A percentile compares a stretch with the other conserved stretches of the same genome.
phyloP scores from a whole-genome alignment of 2,888 invertebrate genomes.

The Drosophila neotestacea region DNA sequence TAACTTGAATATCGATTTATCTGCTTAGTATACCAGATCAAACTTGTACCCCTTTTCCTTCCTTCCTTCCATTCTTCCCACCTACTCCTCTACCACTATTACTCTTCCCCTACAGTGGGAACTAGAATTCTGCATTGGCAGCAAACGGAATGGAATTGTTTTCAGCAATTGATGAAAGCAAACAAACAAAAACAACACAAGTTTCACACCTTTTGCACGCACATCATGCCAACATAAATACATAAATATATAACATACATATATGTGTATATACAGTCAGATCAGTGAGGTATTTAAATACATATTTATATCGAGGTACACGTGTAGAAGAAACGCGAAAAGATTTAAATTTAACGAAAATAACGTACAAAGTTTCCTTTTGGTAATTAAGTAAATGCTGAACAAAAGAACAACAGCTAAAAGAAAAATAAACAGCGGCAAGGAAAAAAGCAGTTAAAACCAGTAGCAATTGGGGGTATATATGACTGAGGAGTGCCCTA shows the following conservation, averaged over 20 bases:
- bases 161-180: conserved; percentile 68
- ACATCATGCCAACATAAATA: conserved; percentile 27
- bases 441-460: conserved; percentile 23
- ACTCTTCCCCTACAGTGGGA: conserved; percentile 9
- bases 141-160: conserved; percentile 58
- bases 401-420: conserved; percentile 29
- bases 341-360: conserved; percentile 41
- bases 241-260: neutral
- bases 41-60: conserved; percentile 6
- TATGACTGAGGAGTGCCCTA: conserved; percentile 5
- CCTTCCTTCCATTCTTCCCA: neutral
- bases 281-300: conserved; percentile 21
- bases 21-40: conserved; percentile 39
- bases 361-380: conserved; percentile 36
- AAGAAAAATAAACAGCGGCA: conserved; percentile 35
- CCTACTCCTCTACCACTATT: neutral
- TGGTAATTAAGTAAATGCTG: conserved; percentile 33
- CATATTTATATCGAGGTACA: conserved; percentile 12
- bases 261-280: conserved; percentile 12
- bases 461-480: neutral
- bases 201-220: conserved; percentile 67
- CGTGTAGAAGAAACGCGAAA: conserved; percentile 8
- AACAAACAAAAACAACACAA: conserved; percentile 68
- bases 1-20: conserved; percentile 76
- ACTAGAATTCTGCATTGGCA: conserved; percentile 38